Evolutionary conservation across 2,113 vertebrate species (phyloP), one percentile per base, ranked within the genome.

Genomic region (Atractosteus spatula): DNA sequence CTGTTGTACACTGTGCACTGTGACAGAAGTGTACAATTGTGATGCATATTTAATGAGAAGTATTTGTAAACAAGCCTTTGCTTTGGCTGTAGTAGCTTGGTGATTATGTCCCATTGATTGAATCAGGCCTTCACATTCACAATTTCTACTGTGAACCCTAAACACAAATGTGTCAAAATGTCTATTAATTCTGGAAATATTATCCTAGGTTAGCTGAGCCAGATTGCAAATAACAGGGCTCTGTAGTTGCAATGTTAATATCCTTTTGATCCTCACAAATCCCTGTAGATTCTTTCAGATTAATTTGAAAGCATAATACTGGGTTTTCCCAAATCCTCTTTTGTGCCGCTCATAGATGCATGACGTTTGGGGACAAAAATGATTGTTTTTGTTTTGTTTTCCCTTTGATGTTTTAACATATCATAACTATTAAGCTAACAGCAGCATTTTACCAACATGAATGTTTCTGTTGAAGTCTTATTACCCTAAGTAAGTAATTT

Each of bases 231-330:
- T 76, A 79, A 80, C 84, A 75, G 45, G 69, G 65, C 71, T 71
- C 42, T 72, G 73, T 80, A 75, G 80, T 83, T 70, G 77, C 45
- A 66, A 71, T 78, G 84, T 77, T 88, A 84, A 86, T 87, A 88
- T 86, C 81, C 81, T 81, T 91, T 79, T 89, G 84, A 90, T 90
- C 85, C 77, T 56, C 69, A 62, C 55, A 75, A 89, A 91, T 88
- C 85, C 81, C 79, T 63, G 69, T 75, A 80, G 75, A 91, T 88
- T 86, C 70, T 80, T 77, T 70, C 76, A 79, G 86, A 89, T 91
- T 89, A 83, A 86, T 88, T 85, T 83, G 55, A 77, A 85, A 77
- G 81, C 77, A 81, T 88, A 87, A 88, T 82, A 75, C 76, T 47
- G 81, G 64, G 75, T 85, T 79, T 79, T 74, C 73, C 77, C 71